A percentile compares a stretch with the other conserved stretches of the same genome.
phyloP scores from a whole-genome alignment of 2,888 invertebrate genomes.

The Eupithecia dodoneata region DNA sequence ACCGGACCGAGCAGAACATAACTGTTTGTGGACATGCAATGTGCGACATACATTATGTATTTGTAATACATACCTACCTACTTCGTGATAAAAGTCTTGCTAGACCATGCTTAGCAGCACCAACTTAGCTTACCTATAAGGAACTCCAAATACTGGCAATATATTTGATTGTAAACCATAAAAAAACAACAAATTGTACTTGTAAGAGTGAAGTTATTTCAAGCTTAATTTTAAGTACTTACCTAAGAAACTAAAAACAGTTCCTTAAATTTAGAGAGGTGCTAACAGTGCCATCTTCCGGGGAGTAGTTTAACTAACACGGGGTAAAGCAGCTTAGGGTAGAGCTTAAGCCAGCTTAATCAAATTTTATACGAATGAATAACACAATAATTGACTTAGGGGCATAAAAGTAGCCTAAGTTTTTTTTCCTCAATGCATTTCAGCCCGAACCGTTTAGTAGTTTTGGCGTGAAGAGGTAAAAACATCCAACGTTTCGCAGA shows the following conservation, averaged over 20 bases:
- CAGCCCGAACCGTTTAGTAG: too few relatives aligned
- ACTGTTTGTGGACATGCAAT: constrained; percentile 64
- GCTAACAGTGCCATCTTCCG: constrained; percentile 55
- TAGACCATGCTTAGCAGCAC: background rate
- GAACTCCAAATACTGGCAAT: background rate
- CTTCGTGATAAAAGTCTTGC: background rate
- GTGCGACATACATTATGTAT: constrained; percentile 45
- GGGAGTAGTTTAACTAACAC: constrained; percentile 52
- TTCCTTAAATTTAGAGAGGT: constrained; percentile 1
- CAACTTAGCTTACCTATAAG: background rate
- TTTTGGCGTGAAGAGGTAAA: background rate
- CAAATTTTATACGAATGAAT: background rate
- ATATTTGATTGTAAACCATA: background rate
- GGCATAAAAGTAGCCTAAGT: too few relatives aligned
- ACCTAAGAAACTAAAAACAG: background rate
- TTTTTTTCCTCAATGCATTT: background rate
- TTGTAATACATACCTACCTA: background rate
- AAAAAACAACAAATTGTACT: background rate
- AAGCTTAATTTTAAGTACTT: background rate
- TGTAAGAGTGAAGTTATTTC: background rate
- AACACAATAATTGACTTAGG: background rate
- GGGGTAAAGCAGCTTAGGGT: background rate
- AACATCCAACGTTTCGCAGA: background rate
- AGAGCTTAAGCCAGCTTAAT: background rate
- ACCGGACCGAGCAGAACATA: constrained; percentile 57